Conservation (phyloP, 2,113 vertebrate genomes). For the Labeo catla region DNA sequence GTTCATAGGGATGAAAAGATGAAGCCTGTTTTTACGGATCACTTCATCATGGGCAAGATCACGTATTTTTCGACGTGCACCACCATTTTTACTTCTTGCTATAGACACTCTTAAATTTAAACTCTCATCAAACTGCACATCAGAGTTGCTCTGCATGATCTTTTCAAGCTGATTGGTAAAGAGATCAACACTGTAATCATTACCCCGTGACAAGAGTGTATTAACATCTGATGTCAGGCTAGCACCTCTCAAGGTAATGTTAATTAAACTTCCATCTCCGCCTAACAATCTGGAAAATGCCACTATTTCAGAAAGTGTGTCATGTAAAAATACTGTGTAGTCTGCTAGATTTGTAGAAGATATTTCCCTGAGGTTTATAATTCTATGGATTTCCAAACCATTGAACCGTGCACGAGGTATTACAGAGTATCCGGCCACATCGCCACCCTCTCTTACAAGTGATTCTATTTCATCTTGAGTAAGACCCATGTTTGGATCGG, state of each 20-base stretch:
- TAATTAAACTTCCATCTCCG: neutral
- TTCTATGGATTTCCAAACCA: no score
- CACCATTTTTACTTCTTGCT: neutral
- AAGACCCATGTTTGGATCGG: no score
- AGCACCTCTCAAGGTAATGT: neutral
- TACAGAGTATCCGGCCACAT: no score
- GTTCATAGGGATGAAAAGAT: no score
- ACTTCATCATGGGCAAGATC: no score
- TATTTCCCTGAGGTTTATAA: neutral
- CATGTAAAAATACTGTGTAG: neutral
- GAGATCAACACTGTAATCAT: neutral
- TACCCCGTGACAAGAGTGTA: neutral
- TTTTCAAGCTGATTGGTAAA: neutral
- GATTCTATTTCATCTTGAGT: no score
- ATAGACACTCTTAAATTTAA: neutral
- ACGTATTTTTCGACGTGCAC: no score
- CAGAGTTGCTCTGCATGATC: neutral
- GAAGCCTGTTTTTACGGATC: no score
- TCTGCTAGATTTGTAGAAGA: neutral
- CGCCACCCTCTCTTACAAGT: no score
- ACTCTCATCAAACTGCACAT: neutral
- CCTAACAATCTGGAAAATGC: neutral
- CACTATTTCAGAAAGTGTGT: neutral
- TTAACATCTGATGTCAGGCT: neutral
- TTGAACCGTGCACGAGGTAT: no score